These are phyloP conservation scores for Mesoclemmys tuberculata DNA, from an alignment of 2,113 vertebrate genomes.

Conservation along the genomic window DNA sequence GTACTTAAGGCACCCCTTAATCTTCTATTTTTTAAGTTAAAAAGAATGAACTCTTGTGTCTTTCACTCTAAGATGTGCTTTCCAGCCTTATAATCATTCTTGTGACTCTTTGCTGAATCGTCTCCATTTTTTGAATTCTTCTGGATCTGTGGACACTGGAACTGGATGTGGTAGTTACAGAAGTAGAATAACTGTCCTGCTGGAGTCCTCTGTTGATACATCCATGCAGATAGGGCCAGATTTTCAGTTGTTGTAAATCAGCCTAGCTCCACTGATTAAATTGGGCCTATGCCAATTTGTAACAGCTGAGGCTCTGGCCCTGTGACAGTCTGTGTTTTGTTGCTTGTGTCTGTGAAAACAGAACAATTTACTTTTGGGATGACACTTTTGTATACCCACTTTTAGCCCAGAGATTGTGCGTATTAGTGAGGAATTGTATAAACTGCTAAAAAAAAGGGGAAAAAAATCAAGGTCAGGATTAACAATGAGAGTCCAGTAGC, in stretches of 20 bases:
- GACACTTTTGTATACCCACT: rapidly evolving
- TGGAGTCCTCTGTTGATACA: background rate
- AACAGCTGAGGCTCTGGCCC: background rate
- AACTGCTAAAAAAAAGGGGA: background rate
- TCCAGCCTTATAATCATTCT: background rate
- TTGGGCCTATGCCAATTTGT: background rate
- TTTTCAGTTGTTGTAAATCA: background rate
- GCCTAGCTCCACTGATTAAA: background rate
- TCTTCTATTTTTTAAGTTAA: background rate
- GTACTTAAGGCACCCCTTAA: background rate
- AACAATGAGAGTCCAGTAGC: no score
- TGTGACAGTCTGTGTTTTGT: background rate
- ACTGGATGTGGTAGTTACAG: background rate
- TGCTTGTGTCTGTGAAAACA: background rate
- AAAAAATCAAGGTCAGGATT: background rate
- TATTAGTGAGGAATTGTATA: background rate
- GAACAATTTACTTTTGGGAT: background rate
- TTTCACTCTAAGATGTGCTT: background rate
- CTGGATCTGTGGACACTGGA: background rate
- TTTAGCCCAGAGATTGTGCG: background rate
- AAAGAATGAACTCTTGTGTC: background rate
- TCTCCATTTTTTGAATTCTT: background rate
- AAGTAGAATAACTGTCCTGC: background rate
- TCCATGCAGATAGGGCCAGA: background rate
- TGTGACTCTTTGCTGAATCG: background rate